Evolutionary conservation across 2,113 vertebrate species (phyloP), one percentile per base, ranked within the genome.

Genomic region (Hyla sarda): DNA sequence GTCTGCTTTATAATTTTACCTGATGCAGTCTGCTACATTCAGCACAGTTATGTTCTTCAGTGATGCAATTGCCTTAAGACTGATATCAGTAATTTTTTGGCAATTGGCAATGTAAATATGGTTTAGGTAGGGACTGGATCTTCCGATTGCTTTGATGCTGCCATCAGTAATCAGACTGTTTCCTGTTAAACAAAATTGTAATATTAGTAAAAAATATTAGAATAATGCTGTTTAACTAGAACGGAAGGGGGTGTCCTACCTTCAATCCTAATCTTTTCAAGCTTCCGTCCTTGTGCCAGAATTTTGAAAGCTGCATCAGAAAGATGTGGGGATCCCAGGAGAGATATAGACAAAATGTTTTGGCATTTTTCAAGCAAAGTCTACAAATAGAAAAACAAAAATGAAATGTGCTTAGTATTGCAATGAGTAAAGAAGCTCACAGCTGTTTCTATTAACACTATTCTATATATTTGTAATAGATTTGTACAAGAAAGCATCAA

Each of bases 21-120:
- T 96, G 88, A 87, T 69, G 87, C 94, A 96, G 34, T 93, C 90
- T 54, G 96, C 93, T 88, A 97, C 83, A 89, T 96, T 94, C 76
- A 96, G 87, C 28, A 93, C 88, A 12, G 86, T 88, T 67, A 96
- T 90, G 50, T 95, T 88, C 74, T 89, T 94, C 87, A 96, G 78
- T 65, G 73, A 28, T 30, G 92, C 93, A 82, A 96, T 91, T 9
- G 89, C 91, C 83, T 88, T 93, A 74, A 97, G 88, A 87, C 91
- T 89, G 62, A 19, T 25, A 25, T 97, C 93, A 30, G 94, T 96
- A 88, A 96, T 88, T 82, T 89, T 90, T 76, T 91, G 91, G 88
- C 96, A 97, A 78, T 94, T 90, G 5, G 88, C 88, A 32, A 92
- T 89, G 34, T 93, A 93, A 90, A 97, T 91, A 32, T 93, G 92